Base-by-base conservation (phyloP, 2,113 vertebrate species). In the Aspidoscelis tigris region DNA sequence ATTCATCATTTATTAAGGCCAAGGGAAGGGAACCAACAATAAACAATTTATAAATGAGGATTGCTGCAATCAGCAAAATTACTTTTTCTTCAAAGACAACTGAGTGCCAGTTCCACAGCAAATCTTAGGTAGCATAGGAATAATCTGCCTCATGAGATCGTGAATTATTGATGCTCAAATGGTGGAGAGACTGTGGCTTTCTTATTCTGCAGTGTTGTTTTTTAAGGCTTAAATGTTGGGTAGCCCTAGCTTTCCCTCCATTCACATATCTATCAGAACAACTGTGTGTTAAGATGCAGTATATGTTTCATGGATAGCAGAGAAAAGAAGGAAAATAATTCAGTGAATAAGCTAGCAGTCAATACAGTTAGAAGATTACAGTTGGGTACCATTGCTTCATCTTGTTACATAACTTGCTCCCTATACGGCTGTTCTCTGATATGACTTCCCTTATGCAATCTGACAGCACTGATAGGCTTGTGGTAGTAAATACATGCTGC, bases 401-500 rank as follows among this genome's bases (percentile, higher is more conserved):
- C 89, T 89, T 88, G 72, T 94, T 92, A 92, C 41, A 83, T 87
- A 93, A 89, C 50, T 75, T 70, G 70, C 81, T 92, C 66, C 58
- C 81, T 89, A 72, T 39, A 89, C 9, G 21, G 90, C 81, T 85
- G 78, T 89, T 71, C 91, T 92, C 80, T 90, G 33, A 92, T 88
- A 90, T 0, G 22, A 81, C 12, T 90, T 91, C 68, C 84, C 92
- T 94, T 92, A 94, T 94, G 89, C 64, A 55, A 91, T 1, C 2
- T 92, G 92, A 93, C 93, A 95, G 87, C 75, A 82, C 44, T 4
- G 89, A 91, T 90, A 89, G 65, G 86, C 86, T 92, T 89, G 78
- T 70, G 93, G 84, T 55, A 90, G 75, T 93, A 92, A 95, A 91
- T 89, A 86, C 81, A 86, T 55, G 47, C 86, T 91, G 89, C 87